phyloP scores from a whole-genome alignment of 2,888 invertebrate genomes.

The Eurytoma adleriae region DNA sequence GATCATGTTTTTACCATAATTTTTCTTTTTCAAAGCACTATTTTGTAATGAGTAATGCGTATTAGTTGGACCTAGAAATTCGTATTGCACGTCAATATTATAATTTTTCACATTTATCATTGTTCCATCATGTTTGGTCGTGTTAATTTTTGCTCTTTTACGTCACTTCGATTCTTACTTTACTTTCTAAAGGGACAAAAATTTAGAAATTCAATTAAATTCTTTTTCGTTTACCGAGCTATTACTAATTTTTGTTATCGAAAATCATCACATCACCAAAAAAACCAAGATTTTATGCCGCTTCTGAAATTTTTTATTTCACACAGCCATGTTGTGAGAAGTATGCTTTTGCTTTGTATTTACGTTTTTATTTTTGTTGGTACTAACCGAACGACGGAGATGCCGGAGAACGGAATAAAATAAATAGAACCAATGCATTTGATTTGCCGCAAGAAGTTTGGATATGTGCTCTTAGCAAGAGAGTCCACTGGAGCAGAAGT shows the following conservation, averaged over 20 bases:
- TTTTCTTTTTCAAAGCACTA: no score
- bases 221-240: conserved; percentile 51
- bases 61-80: no score
- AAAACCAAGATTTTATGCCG: conserved; percentile 48
- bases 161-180: no score
- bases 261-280: conserved; percentile 46
- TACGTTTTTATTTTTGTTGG: conserved; percentile 46
- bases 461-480: conserved; percentile 38
- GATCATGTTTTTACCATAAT: no score
- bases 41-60: no score
- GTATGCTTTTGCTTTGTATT: conserved; percentile 74
- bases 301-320: conserved; percentile 59
- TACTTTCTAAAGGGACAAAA: not conserved
- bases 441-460: conserved; percentile 25
- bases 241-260: conserved; percentile 54
- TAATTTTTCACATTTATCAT: no score
- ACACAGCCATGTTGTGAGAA: conserved; percentile 76
- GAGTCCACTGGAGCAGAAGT: conserved; percentile 19
- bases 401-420: not conserved
- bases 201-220: conserved; percentile 28
- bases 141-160: no score
- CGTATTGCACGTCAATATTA: no score
- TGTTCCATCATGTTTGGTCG: no score
- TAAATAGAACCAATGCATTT: conserved; percentile 12
- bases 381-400: conserved; percentile 60